Conservation (phyloP, 2,113 vertebrate genomes). For the Cynoglossus semilaevis region DNA sequence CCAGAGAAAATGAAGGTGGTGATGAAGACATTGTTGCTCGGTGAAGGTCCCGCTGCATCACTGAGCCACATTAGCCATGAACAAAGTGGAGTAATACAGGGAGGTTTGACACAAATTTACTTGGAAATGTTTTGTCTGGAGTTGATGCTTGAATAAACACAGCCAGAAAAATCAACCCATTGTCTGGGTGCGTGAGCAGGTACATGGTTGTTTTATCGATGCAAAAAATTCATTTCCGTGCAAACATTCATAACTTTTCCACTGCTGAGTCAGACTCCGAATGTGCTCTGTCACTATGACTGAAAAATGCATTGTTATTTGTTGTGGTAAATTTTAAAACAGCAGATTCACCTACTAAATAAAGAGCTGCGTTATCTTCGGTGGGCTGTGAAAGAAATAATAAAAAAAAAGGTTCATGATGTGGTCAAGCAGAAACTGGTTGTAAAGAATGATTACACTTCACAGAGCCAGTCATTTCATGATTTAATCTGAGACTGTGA, state of each 20-base stretch:
- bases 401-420: neutral
- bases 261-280: neutral
- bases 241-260: neutral
- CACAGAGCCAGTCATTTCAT: conserved; percentile 14
- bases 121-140: conserved; percentile 21
- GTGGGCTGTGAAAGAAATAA: no score
- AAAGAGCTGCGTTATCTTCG: no score
- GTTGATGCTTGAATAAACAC: neutral
- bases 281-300: neutral
- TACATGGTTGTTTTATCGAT: neutral
- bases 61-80: conserved; percentile 25
- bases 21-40: neutral
- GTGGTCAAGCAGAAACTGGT: neutral
- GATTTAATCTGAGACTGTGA: conserved; percentile 14
- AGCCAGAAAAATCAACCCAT: conserved; percentile 12
- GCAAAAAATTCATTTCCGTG: conserved; percentile 1
- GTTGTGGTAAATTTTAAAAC: neutral
- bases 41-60: conserved; percentile 18
- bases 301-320: neutral
- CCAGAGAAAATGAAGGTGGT: conserved; percentile 26
- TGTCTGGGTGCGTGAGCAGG: neutral
- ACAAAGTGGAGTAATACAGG: conserved; percentile 11
- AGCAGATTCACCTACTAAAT: neutral
- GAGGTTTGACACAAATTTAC: conserved; percentile 13
- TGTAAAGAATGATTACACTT: conserved; percentile 13